Evolutionary conservation across 2,113 vertebrate genomes (phyloP).

Genomic region (Carettochelys insculpta): DNA sequence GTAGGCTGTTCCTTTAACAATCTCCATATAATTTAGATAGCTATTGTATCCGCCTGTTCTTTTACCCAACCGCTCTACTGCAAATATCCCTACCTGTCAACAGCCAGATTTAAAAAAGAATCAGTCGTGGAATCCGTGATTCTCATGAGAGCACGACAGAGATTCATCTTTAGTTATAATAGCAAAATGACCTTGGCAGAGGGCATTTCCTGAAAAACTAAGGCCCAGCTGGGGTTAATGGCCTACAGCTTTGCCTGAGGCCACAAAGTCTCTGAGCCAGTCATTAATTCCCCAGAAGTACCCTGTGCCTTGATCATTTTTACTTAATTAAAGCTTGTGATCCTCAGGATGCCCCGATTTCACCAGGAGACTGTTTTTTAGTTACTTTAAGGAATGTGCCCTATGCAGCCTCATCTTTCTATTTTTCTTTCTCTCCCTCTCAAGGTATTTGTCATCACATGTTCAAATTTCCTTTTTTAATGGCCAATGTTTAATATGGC

Average conservation of each 20-base stretch:
- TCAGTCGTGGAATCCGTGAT: slow-evolving; percentile 33
- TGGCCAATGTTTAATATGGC: slow-evolving; percentile 66
- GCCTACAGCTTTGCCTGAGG: slow-evolving; percentile 69
- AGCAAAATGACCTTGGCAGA: slow-evolving; percentile 54
- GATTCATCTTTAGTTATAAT: slow-evolving; percentile 59
- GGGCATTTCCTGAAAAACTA: slow-evolving; percentile 60
- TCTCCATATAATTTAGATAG: neutral
- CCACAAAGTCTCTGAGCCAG: slow-evolving; percentile 56
- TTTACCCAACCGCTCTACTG: slow-evolving; percentile 30
- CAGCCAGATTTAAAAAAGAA: slow-evolving; percentile 19
- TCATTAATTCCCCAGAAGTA: slow-evolving; percentile 65
- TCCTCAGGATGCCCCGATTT: slow-evolving; percentile 66
- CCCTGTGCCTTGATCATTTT: slow-evolving; percentile 63
- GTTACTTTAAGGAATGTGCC: slow-evolving; percentile 65
- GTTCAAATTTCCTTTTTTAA: slow-evolving; percentile 72
- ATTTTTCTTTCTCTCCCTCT: slow-evolving; percentile 25
- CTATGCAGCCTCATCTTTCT: slow-evolving; percentile 29
- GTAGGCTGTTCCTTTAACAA: neutral
- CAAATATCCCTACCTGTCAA: slow-evolving; percentile 35
- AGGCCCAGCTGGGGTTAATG: slow-evolving; percentile 60
- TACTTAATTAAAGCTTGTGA: slow-evolving; percentile 66
- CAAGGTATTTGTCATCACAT: slow-evolving; percentile 64
- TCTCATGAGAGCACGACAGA: slow-evolving; percentile 14
- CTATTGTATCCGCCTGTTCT: slow-evolving; percentile 14
- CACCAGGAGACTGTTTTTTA: slow-evolving; percentile 61